Conservation (phyloP, 2,797 vertebrate genomes). For the Gymnoscopelus braueri region DNA sequence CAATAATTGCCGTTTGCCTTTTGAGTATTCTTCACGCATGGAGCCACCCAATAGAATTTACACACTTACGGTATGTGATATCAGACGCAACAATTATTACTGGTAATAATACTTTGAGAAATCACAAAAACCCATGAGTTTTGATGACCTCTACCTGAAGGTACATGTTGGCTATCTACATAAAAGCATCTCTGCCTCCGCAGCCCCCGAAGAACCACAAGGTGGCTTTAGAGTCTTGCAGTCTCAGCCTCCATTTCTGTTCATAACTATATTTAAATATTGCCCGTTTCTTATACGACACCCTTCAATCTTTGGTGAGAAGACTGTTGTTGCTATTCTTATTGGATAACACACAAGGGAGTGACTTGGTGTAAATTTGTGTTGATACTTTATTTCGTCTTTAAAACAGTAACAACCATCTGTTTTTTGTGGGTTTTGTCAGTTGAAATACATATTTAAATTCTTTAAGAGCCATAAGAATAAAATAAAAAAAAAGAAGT, state of each 20-base stretch:
- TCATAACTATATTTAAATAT: constrained; percentile 59
- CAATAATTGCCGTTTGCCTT: constrained; percentile 52
- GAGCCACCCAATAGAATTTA: constrained; percentile 47
- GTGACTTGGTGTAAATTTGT: constrained; percentile 48
- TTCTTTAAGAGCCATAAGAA: constrained; percentile 11
- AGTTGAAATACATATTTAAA: constrained; percentile 9
- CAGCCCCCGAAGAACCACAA: constrained; percentile 52
- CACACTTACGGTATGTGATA: constrained; percentile 43
- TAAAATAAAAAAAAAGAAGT: constrained; percentile 2
- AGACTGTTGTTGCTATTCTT: constrained; percentile 60
- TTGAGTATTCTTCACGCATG: constrained; percentile 43
- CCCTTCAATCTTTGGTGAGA: constrained; percentile 91
- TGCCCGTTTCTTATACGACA: constrained; percentile 74
- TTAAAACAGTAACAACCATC: background rate
- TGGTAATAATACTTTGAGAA: constrained; percentile 48
- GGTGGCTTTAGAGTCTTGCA: constrained; percentile 52
- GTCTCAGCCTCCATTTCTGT: constrained; percentile 24
- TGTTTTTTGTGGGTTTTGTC: background rate
- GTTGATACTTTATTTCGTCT: constrained; percentile 37
- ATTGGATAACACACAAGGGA: constrained; percentile 42
- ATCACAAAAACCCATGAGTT: constrained; percentile 49
- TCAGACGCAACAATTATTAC: constrained; percentile 48
- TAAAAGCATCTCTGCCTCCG: constrained; percentile 39
- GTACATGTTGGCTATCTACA: constrained; percentile 44
- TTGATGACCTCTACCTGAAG: constrained; percentile 50